phyloP scores from a whole-genome alignment of 1,140 invertebrate species.

The Panagrolaimus sp. region DNA sequence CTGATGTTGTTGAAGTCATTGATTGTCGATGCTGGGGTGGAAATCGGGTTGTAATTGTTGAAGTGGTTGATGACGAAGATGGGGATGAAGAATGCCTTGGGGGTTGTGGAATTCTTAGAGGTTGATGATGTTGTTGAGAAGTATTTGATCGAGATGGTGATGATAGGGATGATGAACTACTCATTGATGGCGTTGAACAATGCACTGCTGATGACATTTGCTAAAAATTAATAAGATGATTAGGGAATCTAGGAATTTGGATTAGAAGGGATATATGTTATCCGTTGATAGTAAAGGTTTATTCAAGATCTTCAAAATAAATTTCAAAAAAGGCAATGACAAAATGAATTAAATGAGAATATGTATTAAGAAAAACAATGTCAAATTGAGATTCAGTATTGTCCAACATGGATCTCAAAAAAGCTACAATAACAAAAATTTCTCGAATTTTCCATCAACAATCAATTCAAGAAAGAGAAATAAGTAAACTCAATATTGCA shows the following conservation, averaged over 20 bases:
- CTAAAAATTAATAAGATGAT: not conserved
- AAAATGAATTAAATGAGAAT: too few species aligned
- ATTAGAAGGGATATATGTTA: too few species aligned
- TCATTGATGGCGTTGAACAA: not conserved
- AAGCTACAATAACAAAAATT: too few species aligned
- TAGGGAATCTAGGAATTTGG: not conserved
- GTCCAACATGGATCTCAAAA: too few species aligned
- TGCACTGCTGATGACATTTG: not conserved
- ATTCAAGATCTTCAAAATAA: too few species aligned
- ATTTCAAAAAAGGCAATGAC: too few species aligned
- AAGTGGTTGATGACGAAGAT: not conserved
- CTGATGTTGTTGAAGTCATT: not conserved
- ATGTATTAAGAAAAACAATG: too few species aligned
- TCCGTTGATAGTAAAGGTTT: too few species aligned
- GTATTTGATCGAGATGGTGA: not conserved
- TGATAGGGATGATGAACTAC: not conserved
- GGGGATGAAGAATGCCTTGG: not conserved
- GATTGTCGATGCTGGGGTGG: constrained; percentile 4
- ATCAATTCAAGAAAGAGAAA: too few species aligned
- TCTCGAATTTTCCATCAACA: too few species aligned
- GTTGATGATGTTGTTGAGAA: not conserved
- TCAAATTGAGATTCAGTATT: too few species aligned
- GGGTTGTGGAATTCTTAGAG: not conserved
- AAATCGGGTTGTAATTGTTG: not conserved
- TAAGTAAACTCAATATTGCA: too few species aligned